These are phyloP conservation scores for Pedicia rivosa DNA, from an alignment of 2,888 invertebrate species.

Conservation along the genomic window DNA sequence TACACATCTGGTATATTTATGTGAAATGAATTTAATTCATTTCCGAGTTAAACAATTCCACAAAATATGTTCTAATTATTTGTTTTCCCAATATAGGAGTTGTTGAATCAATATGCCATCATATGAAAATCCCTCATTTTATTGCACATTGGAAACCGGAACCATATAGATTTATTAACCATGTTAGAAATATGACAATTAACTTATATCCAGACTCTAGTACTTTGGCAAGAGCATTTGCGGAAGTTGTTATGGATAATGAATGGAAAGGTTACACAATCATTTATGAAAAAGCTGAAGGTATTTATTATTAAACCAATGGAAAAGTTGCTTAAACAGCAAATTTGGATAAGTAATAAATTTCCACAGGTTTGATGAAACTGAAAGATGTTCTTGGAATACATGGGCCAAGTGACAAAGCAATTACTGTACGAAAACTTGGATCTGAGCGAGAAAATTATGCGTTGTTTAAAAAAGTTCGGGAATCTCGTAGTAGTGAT, in stretches of 20 bases:
- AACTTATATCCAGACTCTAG: slow-evolving; percentile 56
- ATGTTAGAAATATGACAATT: slow-evolving; percentile 37
- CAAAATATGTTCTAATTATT: no score
- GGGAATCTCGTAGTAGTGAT: slow-evolving; percentile 48
- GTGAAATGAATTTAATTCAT: no score
- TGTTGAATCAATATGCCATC: slow-evolving; percentile 39
- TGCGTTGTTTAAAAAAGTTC: slow-evolving; percentile 58
- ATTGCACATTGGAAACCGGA: slow-evolving; percentile 38
- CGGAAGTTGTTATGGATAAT: slow-evolving; percentile 53
- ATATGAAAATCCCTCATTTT: slow-evolving; percentile 45
- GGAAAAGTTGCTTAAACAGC: no score
- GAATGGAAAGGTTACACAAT: slow-evolving; percentile 69
- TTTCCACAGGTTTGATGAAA: slow-evolving; percentile 37
- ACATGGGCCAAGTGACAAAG: slow-evolving; percentile 47
- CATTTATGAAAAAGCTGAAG: slow-evolving; percentile 69
- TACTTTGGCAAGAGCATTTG: slow-evolving; percentile 50
- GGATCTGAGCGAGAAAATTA: slow-evolving; percentile 36
- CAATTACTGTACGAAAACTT: slow-evolving; percentile 52
- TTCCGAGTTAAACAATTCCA: no score
- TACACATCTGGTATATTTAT: no score
- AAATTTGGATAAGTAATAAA: no score
- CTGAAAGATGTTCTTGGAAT: slow-evolving; percentile 63
- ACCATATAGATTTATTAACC: slow-evolving; percentile 31
- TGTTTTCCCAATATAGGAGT: no score
- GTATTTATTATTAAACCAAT: no score